Percentiles rank a stretch among this genome's conserved stretches.
phyloP scores from a whole-genome alignment of 2,888 invertebrate genomes.

The Archaeoteleia sp. region DNA sequence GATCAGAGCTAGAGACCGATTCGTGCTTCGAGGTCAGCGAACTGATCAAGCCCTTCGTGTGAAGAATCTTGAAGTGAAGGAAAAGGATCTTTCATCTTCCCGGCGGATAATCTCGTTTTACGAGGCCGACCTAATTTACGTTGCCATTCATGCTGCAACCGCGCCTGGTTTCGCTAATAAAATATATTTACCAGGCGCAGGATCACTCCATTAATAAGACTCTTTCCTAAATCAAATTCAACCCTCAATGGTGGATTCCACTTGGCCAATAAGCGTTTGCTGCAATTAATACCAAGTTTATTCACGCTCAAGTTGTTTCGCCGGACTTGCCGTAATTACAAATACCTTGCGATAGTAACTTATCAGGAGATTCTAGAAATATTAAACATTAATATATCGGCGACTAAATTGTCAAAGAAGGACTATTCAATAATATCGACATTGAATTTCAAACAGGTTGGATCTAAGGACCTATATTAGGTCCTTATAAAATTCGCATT shows the following conservation, averaged over 20 bases:
- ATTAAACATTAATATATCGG: slow-evolving; percentile 33
- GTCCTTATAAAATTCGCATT: too few species aligned
- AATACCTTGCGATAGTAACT: slow-evolving; percentile 54
- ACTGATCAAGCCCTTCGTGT: slow-evolving; percentile 46
- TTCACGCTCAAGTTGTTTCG: slow-evolving; percentile 26
- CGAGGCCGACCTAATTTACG: slow-evolving; percentile 49
- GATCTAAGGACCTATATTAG: too few species aligned
- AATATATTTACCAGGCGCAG: slow-evolving; percentile 28
- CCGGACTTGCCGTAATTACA: slow-evolving; percentile 47
- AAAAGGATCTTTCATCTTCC: slow-evolving; percentile 50
- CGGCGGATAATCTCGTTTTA: slow-evolving; percentile 51
- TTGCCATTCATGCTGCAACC: slow-evolving; percentile 36
- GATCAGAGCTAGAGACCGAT: slow-evolving; percentile 51
- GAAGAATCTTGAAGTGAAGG: slow-evolving; percentile 35
- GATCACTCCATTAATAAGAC: slow-evolving; percentile 11
- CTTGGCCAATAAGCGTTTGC: slow-evolving; percentile 45
- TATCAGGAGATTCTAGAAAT: slow-evolving; percentile 30
- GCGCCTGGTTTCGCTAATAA: slow-evolving; percentile 37
- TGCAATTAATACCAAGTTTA: slow-evolving; percentile 47
- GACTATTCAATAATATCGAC: slow-evolving; percentile 4
- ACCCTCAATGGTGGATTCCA: slow-evolving; percentile 50
- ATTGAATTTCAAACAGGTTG: too few species aligned
- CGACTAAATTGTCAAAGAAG: slow-evolving; percentile 3
- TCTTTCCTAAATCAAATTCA: slow-evolving; percentile 50
- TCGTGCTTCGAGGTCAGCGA: slow-evolving; percentile 52